These are phyloP conservation scores for Argopecten irradians DNA, from an alignment of 1,140 invertebrate species.

Conservation along the genomic window DNA sequence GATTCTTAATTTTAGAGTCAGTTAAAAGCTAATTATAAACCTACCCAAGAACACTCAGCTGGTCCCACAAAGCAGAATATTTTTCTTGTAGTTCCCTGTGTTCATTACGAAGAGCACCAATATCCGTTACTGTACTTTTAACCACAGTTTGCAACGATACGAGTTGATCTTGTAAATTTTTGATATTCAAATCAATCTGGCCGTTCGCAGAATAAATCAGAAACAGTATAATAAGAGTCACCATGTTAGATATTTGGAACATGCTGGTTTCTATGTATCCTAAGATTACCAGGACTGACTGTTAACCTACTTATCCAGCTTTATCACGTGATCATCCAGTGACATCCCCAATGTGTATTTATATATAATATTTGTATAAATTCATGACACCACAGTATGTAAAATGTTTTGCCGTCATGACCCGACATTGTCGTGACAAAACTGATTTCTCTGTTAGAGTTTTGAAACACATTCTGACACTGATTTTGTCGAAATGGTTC, in stretches of 20 bases:
- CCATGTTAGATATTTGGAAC: not conserved
- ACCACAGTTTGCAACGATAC: not conserved
- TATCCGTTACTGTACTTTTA: not conserved
- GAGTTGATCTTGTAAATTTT: not conserved
- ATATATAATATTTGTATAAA: no score
- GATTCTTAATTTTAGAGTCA: no score
- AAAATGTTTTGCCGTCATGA: no score
- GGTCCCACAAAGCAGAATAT: not conserved
- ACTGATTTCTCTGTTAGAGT: no score
- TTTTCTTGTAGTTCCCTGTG: not conserved
- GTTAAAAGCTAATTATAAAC: no score
- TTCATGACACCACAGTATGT: no score
- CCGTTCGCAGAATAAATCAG: not conserved
- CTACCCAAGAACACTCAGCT: not conserved
- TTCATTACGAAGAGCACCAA: not conserved
- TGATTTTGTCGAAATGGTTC: no score
- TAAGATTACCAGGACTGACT: not conserved
- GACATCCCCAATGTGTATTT: no score
- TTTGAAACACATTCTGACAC: no score
- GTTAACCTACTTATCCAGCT: no score
- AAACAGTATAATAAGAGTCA: not conserved
- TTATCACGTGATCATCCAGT: no score
- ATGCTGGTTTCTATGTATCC: not conserved
- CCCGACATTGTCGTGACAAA: no score
- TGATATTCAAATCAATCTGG: not conserved